A percentile compares a stretch with the other conserved stretches of the same genome.
Evolutionary conservation across 2,797 vertebrate genomes (phyloP).

Genomic region (Coreius guichenoti): DNA sequence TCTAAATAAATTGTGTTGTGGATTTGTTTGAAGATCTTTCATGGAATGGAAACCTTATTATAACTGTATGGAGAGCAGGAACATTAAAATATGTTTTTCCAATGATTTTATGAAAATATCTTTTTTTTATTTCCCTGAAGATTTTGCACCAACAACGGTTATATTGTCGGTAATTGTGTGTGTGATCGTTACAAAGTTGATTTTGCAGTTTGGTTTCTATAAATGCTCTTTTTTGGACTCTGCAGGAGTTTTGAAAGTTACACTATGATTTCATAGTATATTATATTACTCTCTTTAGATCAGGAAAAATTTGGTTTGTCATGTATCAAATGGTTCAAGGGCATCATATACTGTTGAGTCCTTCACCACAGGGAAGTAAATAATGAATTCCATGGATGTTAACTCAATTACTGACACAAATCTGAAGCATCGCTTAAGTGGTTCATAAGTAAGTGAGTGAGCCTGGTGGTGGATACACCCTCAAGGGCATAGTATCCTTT

Average conservation of each 20-base stretch:
- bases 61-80: background rate
- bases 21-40: background rate
- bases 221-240: background rate
- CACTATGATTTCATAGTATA: background rate
- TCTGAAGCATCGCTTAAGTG: background rate
- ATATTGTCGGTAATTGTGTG: background rate
- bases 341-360: background rate
- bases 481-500: conserved; percentile 28
- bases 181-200: too few relatives aligned
- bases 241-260: background rate
- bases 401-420: background rate
- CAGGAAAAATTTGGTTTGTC: background rate
- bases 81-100: background rate
- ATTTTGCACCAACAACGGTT: background rate
- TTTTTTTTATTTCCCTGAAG: background rate
- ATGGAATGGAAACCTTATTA: background rate
- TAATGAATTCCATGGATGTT: background rate
- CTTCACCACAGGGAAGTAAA: background rate
- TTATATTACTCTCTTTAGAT: background rate
- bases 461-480: background rate
- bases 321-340: background rate
- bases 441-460: background rate
- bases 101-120: background rate
- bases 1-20: background rate
- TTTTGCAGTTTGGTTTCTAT: background rate